Evolutionary conservation across 37 sponge, comb jelly and placozoan species (phyloP).

Genomic region (Oopsacas minuta): DNA sequence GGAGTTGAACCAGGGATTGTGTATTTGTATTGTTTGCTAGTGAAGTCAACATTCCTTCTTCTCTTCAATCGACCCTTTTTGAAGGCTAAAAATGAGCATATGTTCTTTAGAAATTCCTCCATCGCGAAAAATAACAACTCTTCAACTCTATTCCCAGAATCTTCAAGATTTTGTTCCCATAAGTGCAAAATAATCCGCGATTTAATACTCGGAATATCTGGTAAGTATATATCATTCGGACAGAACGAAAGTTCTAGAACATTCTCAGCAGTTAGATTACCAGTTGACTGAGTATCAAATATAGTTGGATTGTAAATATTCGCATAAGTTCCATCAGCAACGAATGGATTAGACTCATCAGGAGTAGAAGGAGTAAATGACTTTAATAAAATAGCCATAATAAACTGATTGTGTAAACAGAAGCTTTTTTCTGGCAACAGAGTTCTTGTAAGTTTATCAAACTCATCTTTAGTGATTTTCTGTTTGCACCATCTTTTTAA

Average conservation of each 20-base stretch:
- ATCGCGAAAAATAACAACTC: slow-evolving; percentile 14
- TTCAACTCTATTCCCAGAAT: neutral
- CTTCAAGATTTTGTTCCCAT: neutral
- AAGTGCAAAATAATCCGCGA: neutral
- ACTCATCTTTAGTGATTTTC: slow-evolving; percentile 5
- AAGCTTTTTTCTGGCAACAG: neutral
- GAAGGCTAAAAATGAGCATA: slow-evolving; percentile 10
- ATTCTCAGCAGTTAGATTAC: neutral
- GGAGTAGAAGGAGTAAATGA: neutral
- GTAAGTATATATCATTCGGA: neutral
- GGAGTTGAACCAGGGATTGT: neutral
- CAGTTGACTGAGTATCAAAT: neutral
- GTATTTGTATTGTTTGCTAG: neutral
- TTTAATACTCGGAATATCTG: neutral
- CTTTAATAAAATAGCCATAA: neutral
- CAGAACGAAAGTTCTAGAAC: neutral
- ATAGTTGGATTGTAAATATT: neutral
- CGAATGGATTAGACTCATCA: neutral
- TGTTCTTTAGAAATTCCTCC: neutral
- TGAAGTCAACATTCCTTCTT: neutral
- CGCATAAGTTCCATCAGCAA: neutral
- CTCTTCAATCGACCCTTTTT: neutral
- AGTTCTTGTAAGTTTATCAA: neutral
- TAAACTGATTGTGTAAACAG: slow-evolving; percentile 5
- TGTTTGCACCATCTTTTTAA: slow-evolving; percentile 6